Percentiles rank a stretch among this genome's conserved stretches.
phyloP scores from a whole-genome alignment of 2,888 invertebrate species.

The Megaustenia siamemsis region DNA sequence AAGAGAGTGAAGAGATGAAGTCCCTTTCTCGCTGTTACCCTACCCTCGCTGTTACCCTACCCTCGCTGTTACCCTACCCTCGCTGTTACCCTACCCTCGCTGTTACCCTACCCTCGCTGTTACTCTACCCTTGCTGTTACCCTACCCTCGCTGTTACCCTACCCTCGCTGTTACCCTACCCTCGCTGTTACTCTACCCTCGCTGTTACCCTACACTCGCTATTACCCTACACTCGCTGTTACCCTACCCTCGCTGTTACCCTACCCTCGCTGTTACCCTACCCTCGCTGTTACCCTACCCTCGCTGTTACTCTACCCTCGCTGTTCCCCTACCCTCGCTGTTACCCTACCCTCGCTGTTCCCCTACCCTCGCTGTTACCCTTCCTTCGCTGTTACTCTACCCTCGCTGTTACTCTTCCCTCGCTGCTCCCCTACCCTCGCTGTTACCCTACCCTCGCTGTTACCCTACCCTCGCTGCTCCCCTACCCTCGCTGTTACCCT shows the following conservation, averaged over 20 bases:
- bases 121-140: not conserved
- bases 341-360: too few relatives aligned
- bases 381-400: conserved; percentile 33
- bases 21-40: conserved; percentile 5
- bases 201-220: conserved; percentile 25
- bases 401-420: too few relatives aligned
- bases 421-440: too few relatives aligned
- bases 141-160: not conserved
- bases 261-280: conserved; percentile 1
- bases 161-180: conserved; percentile 9
- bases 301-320: conserved; percentile 29
- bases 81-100: conserved; percentile 31
- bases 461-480: conserved; percentile 1
- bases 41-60: conserved; percentile 17
- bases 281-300: conserved; percentile 20
- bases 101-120: not conserved
- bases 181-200: conserved; percentile 22
- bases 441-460: conserved; percentile 32
- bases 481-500: too few relatives aligned
- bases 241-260: not conserved
- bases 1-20: too few relatives aligned
- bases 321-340: too few relatives aligned
- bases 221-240: not conserved
- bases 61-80: conserved; percentile 31
- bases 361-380: too few relatives aligned